A percentile compares a stretch with the other conserved stretches of the same genome.
phyloP scores from a whole-genome alignment of 2,888 invertebrate species.

The Philopedon plagiatum region DNA sequence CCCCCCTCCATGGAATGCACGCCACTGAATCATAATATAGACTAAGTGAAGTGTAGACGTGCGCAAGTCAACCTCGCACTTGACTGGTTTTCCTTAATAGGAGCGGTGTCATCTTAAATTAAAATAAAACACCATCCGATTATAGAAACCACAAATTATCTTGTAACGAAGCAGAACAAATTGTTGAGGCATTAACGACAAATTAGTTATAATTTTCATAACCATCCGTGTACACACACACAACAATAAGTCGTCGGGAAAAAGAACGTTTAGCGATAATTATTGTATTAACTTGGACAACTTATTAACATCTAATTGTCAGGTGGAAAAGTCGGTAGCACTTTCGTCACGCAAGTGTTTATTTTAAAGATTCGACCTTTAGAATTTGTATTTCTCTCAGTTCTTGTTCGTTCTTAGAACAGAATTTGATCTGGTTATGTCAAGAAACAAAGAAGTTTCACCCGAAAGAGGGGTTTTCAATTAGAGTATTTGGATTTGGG shows the following conservation, averaged over 20 bases:
- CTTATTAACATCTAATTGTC: conserved; percentile 14
- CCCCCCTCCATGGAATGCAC: no score
- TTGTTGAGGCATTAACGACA: conserved; percentile 17
- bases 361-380: neutral
- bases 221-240: conserved; percentile 33
- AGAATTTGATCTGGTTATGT: no score
- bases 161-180: conserved; percentile 27
- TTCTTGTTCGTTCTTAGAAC: no score
- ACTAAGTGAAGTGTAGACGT: no score
- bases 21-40: no score
- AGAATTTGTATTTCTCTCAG: no score
- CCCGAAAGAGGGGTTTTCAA: no score
- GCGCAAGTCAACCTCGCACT: no score
- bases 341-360: conserved; percentile 30
- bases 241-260: conserved; percentile 24
- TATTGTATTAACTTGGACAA: conserved; percentile 20
- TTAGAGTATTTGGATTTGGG: no score
- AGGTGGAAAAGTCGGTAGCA: conserved; percentile 31
- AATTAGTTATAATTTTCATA: conserved; percentile 33
- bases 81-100: no score
- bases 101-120: no score
- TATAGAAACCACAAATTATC: conserved; percentile 12
- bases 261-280: conserved; percentile 39
- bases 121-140: neutral
- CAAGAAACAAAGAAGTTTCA: no score